Evolutionary conservation across 2,113 vertebrate species (phyloP).

Genomic region (Oreotrochilus melanogaster): DNA sequence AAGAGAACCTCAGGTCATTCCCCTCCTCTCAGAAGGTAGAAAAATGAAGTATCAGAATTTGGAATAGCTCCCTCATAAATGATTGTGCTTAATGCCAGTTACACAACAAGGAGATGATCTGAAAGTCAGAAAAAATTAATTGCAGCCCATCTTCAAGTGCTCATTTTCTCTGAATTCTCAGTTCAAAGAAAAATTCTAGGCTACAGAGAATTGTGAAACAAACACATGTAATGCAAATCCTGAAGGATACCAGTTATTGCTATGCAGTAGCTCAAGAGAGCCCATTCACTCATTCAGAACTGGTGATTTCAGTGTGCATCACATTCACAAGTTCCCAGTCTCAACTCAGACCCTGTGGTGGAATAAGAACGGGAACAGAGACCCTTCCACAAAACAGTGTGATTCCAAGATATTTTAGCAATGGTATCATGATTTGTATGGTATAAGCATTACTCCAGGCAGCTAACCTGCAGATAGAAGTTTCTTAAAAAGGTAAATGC

Average conservation of each 20-base stretch:
- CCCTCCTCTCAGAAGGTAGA: background rate
- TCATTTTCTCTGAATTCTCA: background rate
- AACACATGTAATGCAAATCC: background rate
- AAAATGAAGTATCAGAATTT: background rate
- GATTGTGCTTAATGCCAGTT: background rate
- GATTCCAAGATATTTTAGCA: background rate
- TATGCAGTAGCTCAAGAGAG: background rate
- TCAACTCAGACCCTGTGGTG: background rate
- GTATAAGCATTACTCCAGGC: background rate
- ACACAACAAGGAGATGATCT: background rate
- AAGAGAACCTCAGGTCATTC: background rate
- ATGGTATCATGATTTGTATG: accelerated
- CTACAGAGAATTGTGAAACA: background rate
- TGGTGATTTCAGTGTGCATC: background rate
- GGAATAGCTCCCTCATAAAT: background rate
- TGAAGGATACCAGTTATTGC: background rate
- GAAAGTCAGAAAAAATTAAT: background rate
- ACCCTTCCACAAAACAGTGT: background rate
- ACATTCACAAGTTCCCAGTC: background rate
- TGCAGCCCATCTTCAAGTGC: background rate
- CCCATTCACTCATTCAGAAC: background rate
- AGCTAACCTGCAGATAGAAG: background rate
- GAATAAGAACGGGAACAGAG: background rate
- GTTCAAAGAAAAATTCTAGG: background rate
- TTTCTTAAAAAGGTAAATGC: background rate